Evolutionary conservation across 2,113 vertebrate species (phyloP).

Genomic region (Nettapus auritus): DNA sequence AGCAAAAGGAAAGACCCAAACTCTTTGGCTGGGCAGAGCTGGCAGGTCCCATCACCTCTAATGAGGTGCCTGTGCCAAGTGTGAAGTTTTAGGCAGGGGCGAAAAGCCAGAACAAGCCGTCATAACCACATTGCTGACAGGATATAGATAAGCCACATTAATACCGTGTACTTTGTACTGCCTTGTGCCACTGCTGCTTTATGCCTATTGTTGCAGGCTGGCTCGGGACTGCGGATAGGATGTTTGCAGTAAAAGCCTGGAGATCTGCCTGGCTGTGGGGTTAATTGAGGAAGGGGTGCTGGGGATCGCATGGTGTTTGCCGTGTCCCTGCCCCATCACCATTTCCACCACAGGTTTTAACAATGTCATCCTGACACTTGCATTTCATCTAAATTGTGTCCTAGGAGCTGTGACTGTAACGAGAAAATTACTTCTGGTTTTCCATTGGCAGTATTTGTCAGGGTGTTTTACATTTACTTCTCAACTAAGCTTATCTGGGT

Average conservation of each 20-base stretch:
- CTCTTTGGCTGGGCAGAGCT: not conserved
- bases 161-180: slow-evolving; percentile 21
- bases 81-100: not conserved
- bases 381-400: not conserved
- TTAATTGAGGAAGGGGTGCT: not conserved
- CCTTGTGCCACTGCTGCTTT: not conserved
- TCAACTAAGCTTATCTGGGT: not conserved
- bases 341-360: not conserved
- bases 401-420: not conserved
- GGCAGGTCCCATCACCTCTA: not conserved
- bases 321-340: not conserved
- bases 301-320: not conserved
- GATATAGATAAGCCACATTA: slow-evolving; percentile 30
- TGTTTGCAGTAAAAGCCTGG: not conserved
- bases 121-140: not conserved
- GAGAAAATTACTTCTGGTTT: not conserved
- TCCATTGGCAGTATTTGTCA: not conserved
- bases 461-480: not conserved
- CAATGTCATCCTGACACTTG: not conserved
- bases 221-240: not conserved
- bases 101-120: not conserved
- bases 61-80: not conserved
- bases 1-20: not conserved
- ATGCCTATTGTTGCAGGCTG: not conserved
- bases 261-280: accelerated